phyloP scores from a whole-genome alignment of 2,797 vertebrate species.

The Tadarida brasiliensis region DNA sequence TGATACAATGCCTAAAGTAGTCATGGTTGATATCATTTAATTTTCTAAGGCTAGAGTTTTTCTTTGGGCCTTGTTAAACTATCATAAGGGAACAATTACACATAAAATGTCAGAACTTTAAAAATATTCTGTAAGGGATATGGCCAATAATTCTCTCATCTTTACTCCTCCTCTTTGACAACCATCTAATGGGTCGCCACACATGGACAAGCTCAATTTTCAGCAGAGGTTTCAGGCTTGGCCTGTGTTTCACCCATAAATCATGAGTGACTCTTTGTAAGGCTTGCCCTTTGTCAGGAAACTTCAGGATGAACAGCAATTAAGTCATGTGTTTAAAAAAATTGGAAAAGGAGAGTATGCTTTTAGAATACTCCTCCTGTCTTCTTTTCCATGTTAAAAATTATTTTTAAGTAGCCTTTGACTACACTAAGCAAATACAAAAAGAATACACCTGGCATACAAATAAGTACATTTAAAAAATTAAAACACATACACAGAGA shows the following conservation, averaged over 20 bases:
- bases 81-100: background rate
- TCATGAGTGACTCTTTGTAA: background rate
- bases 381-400: background rate
- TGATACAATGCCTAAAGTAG: background rate
- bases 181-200: background rate
- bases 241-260: background rate
- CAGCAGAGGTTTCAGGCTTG: background rate
- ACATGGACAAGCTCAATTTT: background rate
- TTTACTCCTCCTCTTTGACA: background rate
- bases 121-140: background rate
- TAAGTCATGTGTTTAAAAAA: background rate
- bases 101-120: conserved; percentile 11
- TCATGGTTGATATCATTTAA: background rate
- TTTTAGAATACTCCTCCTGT: background rate
- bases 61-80: background rate
- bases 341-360: background rate
- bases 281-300: background rate
- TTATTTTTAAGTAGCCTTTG: background rate
- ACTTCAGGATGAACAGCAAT: background rate
- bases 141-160: background rate
- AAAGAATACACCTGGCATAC: accelerated
- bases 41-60: background rate
- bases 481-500: background rate
- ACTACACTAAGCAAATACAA: background rate
- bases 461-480: background rate